Evolutionary conservation across 1,140 invertebrate species (phyloP), one percentile per base, ranked within the genome.

Genomic region (Papilio glaucus): DNA sequence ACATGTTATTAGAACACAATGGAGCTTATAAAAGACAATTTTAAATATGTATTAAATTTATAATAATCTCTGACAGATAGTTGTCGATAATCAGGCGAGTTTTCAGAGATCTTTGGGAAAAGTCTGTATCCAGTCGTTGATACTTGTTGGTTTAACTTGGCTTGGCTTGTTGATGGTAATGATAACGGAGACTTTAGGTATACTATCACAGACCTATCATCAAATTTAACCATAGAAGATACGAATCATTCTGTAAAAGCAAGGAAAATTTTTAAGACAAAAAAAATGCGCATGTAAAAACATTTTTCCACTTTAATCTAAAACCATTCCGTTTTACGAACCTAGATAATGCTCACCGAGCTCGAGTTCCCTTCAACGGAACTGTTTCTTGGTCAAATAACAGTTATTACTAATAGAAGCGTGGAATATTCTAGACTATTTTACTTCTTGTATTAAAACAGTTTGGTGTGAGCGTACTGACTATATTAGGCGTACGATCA

Each of bases 281-380:
- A 49, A 49, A 45, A 49, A 8, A 49, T 49, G 18, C 15, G 13
- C 45, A 49, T 21, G 5, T 12, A 57, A 57, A 57, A 57, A 13
- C 10, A 26, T 26, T 57, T 24, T 57, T 57, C 49, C 9, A 57
- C 1, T 68, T 49, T 68, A 68, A 42, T 68, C 39, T 45, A 68
- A 69, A 53, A 69, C 67, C 67, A 69, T 69, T 69, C 42, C 26
- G 42, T 69, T 69, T 69, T 69, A 69, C 67, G 67, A 69, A 69
- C 42, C 67, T 29, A 37, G 67, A 69, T 69, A 69, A 69, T 69
- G 42, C 67, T 15, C 42, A 37, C 29, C 9, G 24, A 53, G 67
- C 67, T 69, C 67, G 42, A 57, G 67, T 33, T 49, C 67, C 15
- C 42, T 9, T 53, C 41, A 42, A n/a, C 67, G 18, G 29, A 53